Evolutionary conservation across 2,113 vertebrate genomes (phyloP).

Genomic region (Megaptera novaeangliae): DNA sequence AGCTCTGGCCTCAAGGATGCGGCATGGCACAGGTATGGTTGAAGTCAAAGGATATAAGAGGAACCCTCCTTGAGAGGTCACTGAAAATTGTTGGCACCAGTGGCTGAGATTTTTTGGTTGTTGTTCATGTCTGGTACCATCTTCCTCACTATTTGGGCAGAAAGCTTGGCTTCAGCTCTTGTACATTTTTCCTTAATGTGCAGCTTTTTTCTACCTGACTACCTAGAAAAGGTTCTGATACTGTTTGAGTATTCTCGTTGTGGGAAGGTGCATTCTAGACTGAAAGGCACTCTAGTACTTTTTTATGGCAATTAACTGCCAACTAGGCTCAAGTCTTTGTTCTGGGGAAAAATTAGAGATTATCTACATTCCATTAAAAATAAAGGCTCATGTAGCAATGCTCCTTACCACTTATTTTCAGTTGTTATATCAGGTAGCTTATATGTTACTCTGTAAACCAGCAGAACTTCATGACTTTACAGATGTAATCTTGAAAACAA

Average conservation of each 20-base stretch:
- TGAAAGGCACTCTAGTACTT: not conserved
- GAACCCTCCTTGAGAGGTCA: not conserved
- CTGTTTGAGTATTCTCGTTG: not conserved
- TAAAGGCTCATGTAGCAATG: not conserved
- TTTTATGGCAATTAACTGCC: not conserved
- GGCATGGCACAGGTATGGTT: not conserved
- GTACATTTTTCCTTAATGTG: not conserved
- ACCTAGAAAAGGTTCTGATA: not conserved
- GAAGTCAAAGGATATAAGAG: not conserved
- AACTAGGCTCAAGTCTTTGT: not conserved
- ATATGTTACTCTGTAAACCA: not conserved
- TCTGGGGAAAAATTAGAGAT: conserved; percentile 11
- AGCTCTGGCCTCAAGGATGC: not conserved
- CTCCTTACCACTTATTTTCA: not conserved
- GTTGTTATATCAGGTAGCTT: not conserved
- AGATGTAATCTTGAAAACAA: not conserved
- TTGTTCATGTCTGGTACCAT: not conserved
- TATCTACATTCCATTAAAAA: not conserved
- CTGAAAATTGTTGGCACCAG: not conserved
- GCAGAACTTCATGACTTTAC: not conserved
- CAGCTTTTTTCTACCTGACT: not conserved
- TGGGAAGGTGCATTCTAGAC: not conserved
- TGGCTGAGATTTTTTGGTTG: not conserved
- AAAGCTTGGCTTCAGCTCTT: not conserved
- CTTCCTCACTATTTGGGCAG: not conserved